Evolutionary conservation across 1,140 invertebrate species (phyloP).

Genomic region (Lutraria rhynchaena): DNA sequence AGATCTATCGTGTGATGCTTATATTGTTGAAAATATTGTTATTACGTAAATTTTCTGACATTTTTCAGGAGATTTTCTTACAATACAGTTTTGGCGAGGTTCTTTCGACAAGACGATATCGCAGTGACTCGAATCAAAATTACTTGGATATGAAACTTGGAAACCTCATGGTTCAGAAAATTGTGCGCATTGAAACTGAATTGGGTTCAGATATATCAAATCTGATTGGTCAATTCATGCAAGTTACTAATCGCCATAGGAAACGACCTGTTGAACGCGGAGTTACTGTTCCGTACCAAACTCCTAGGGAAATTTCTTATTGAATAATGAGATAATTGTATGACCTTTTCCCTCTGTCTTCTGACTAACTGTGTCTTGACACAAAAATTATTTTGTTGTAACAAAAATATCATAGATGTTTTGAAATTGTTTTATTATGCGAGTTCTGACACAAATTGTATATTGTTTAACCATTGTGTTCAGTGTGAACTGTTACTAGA

Average conservation of each 20-base stretch:
- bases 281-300: conserved; percentile 45
- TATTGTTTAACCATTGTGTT: too few relatives aligned
- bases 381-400: not conserved
- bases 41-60: too few relatives aligned
- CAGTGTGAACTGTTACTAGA: too few relatives aligned
- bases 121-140: conserved; percentile 94
- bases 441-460: too few relatives aligned
- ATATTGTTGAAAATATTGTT: too few relatives aligned
- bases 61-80: conserved; percentile 92
- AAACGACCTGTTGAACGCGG: conserved; percentile 65
- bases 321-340: conserved; percentile 2
- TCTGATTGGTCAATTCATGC: conserved; percentile 97
- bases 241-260: conserved; percentile 80
- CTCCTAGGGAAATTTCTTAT: conserved; percentile 41
- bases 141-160: conserved; percentile 99
- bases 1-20: too few relatives aligned
- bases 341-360: not conserved
- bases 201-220: conserved; percentile 92
- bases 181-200: conserved; percentile 97
- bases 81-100: conserved; percentile 97
- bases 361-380: not conserved
- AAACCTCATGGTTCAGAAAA: conserved; percentile 96
- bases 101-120: conserved; percentile 96
- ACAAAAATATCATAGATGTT: too few relatives aligned
- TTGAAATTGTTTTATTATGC: too few relatives aligned